Evolutionary conservation across 1,140 invertebrate species (phyloP).

Genomic region (Matsumurasca onukii): DNA sequence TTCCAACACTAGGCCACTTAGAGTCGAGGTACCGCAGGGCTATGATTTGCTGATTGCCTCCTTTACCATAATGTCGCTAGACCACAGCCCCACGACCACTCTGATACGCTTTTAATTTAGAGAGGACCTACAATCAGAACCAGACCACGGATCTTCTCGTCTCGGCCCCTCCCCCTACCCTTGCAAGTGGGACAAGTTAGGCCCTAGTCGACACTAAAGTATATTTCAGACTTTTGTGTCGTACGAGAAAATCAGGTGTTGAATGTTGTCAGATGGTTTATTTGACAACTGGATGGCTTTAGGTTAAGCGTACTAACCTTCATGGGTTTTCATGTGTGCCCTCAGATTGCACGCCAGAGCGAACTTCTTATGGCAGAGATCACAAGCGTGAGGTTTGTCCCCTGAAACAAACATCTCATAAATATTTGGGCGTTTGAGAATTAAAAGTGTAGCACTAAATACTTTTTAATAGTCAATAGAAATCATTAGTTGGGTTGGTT

Average conservation of each 20-base stretch:
- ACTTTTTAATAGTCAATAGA: too few relatives aligned
- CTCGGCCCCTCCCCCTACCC: not conserved
- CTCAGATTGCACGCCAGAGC: slow-evolving; percentile 71
- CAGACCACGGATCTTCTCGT: not conserved
- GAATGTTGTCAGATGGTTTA: not conserved
- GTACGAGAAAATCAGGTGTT: not conserved
- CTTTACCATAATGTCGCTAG: slow-evolving; percentile 11
- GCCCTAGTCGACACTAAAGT: not conserved
- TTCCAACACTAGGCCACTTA: not conserved
- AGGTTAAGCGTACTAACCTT: slow-evolving; percentile 42
- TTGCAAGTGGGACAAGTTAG: not conserved
- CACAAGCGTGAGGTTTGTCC: slow-evolving; percentile 71
- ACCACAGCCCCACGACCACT: slow-evolving; percentile 2
- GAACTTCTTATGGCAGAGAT: slow-evolving; percentile 72
- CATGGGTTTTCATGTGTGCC: slow-evolving; percentile 74
- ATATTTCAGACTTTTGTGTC: not conserved
- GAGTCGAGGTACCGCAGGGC: not conserved
- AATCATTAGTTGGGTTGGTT: too few relatives aligned
- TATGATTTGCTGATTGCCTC: slow-evolving; percentile 3
- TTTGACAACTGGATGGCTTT: not conserved
- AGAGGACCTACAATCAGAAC: not conserved
- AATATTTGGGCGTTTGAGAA: too few relatives aligned
- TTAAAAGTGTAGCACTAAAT: too few relatives aligned
- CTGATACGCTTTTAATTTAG: slow-evolving; percentile 22
- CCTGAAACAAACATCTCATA: slow-evolving; percentile 52